Evolutionary conservation across 2,113 vertebrate genomes (phyloP).

Genomic region (Pelecanus crispus): DNA sequence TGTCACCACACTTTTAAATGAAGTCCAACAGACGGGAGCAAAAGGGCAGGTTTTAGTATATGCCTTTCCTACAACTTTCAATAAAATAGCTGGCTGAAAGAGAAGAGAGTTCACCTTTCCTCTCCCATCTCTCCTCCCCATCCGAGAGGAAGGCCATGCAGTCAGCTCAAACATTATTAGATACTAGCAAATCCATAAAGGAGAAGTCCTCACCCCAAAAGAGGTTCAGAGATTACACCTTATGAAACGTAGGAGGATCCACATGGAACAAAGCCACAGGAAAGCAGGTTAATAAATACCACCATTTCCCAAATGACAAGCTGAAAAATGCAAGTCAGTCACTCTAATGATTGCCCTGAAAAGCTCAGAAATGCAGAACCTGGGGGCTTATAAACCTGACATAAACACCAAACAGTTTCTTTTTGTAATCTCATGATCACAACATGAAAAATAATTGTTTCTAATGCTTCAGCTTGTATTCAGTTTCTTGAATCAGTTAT

Average conservation of each 20-base stretch:
- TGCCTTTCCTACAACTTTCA: background rate
- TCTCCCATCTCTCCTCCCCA: background rate
- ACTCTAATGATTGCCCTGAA: background rate
- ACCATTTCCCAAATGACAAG: background rate
- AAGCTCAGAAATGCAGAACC: background rate
- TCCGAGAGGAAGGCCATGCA: background rate
- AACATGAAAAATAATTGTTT: background rate
- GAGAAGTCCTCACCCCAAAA: background rate
- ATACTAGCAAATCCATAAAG: background rate
- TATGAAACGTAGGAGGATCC: background rate
- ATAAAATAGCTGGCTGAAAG: background rate
- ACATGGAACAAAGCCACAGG: background rate
- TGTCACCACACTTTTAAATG: background rate
- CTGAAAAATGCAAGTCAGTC: background rate
- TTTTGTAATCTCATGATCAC: background rate
- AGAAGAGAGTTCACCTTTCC: background rate
- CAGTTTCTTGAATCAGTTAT: background rate
- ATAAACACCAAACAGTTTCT: background rate
- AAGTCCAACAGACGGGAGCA: background rate
- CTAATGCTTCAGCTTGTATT: background rate
- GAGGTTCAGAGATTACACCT: background rate
- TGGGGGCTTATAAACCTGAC: background rate
- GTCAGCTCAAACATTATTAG: background rate
- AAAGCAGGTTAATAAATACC: background rate
- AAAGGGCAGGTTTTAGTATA: background rate